Percentiles rank a stretch among this genome's conserved stretches.
Evolutionary conservation across 2,797 vertebrate genomes (phyloP).

Genomic region (Artibeus lituratus): DNA sequence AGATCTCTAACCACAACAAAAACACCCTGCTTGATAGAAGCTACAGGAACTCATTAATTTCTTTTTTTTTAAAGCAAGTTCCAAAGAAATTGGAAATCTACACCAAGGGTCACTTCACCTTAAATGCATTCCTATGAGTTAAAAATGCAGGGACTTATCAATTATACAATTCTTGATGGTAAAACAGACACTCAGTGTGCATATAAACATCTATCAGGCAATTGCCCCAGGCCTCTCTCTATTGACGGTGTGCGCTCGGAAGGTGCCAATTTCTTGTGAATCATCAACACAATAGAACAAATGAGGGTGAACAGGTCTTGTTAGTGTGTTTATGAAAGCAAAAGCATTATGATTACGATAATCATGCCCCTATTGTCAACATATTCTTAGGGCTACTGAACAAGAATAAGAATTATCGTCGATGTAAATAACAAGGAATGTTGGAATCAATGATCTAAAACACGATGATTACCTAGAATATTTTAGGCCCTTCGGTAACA

Average conservation of each 20-base stretch:
- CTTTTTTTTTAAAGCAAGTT: constrained; percentile 66
- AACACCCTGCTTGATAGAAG: constrained; percentile 54
- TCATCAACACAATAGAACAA: constrained; percentile 23
- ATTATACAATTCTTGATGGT: constrained; percentile 57
- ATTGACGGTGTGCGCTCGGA: constrained; percentile 2
- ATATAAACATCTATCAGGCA: constrained; percentile 33
- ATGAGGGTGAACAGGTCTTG: neutral
- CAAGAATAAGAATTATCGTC: neutral
- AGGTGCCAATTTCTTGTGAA: constrained; percentile 18
- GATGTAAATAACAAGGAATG: constrained; percentile 5
- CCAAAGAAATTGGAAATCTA: constrained; percentile 59
- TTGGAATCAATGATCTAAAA: neutral
- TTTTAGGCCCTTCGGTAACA: neutral
- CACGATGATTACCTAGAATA: neutral
- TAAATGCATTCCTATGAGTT: constrained; percentile 62
- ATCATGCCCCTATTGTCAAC: neutral
- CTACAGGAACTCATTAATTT: constrained; percentile 62
- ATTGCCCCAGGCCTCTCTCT: neutral
- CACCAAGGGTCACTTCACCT: constrained; percentile 60
- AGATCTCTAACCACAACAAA: constrained; percentile 42
- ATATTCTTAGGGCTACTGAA: neutral
- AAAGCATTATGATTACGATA: constrained; percentile 23
- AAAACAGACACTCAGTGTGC: constrained; percentile 2
- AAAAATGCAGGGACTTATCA: constrained; percentile 63
- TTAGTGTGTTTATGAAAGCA: constrained; percentile 46